Conservation (phyloP, 2,113 vertebrate genomes). For the Paratilapia polleni region DNA sequence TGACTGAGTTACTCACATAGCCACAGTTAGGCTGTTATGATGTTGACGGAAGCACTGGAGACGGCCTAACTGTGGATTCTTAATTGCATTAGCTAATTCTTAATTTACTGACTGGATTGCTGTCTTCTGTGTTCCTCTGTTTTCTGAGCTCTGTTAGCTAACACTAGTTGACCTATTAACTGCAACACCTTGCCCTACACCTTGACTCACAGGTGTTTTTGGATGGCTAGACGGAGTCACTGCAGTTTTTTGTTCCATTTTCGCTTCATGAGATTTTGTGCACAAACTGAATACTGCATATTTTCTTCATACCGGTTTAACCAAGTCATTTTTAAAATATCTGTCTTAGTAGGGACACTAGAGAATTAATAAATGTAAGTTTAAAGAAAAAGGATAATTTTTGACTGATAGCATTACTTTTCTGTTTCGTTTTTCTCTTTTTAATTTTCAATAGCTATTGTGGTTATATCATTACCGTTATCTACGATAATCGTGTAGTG, state of each 20-base stretch:
- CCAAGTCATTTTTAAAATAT: not conserved
- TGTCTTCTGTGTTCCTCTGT: not conserved
- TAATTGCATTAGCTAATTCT: not conserved
- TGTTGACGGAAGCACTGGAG: too few relatives aligned
- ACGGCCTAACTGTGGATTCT: too few relatives aligned
- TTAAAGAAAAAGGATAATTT: too few relatives aligned
- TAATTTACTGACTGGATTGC: not conserved
- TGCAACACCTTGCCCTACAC: not conserved
- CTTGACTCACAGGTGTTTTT: not conserved
- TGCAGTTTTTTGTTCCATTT: not conserved
- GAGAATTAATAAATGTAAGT: rapidly evolving
- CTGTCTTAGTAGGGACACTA: not conserved
- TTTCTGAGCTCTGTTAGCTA: not conserved
- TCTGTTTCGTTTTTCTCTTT: too few relatives aligned
- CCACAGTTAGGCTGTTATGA: not conserved
- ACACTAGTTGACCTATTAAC: not conserved
- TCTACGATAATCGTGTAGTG: not conserved
- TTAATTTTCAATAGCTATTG: too few relatives aligned
- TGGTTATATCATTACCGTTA: not conserved
- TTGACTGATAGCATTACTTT: not conserved
- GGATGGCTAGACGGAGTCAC: not conserved
- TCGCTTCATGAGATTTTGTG: not conserved
- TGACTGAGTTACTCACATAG: not conserved
- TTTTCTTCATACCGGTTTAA: not conserved
- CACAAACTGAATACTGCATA: not conserved